Evolutionary conservation across 2,888 invertebrate genomes (phyloP).

Genomic region (Dolomedes plantarius): DNA sequence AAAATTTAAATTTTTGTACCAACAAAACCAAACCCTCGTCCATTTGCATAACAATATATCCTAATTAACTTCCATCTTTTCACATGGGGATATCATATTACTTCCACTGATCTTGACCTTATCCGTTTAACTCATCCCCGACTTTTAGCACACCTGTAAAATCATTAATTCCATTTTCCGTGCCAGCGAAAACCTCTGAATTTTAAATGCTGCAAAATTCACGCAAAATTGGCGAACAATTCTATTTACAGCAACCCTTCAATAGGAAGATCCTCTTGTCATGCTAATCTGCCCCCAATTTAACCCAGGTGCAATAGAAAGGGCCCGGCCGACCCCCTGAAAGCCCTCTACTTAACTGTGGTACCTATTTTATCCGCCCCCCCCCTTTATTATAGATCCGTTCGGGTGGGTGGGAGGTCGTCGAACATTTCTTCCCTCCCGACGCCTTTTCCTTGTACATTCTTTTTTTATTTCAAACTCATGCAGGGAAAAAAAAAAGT

Average conservation of each 20-base stretch:
- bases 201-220: neutral
- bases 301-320: constrained; percentile 59
- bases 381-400: neutral
- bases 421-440: neutral
- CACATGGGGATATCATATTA: too few relatives aligned
- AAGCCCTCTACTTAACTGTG: constrained; percentile 1
- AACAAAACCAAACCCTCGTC: too few relatives aligned
- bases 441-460: neutral
- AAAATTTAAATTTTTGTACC: too few relatives aligned
- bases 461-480: neutral
- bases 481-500: neutral
- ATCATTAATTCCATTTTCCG: neutral
- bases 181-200: neutral
- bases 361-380: constrained; percentile 1
- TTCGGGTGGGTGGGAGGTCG: neutral
- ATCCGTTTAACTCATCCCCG: too few relatives aligned
- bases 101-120: too few relatives aligned
- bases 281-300: constrained; percentile 67
- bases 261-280: constrained; percentile 61
- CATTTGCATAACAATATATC: too few relatives aligned
- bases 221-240: constrained; percentile 11
- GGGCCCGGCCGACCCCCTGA: neutral
- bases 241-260: constrained; percentile 43
- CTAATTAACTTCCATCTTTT: too few relatives aligned
- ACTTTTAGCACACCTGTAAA: constrained; percentile 2